These are phyloP conservation scores for Novumbra hubbsi DNA, from an alignment of 2,797 vertebrate species.

Conservation along the genomic window DNA sequence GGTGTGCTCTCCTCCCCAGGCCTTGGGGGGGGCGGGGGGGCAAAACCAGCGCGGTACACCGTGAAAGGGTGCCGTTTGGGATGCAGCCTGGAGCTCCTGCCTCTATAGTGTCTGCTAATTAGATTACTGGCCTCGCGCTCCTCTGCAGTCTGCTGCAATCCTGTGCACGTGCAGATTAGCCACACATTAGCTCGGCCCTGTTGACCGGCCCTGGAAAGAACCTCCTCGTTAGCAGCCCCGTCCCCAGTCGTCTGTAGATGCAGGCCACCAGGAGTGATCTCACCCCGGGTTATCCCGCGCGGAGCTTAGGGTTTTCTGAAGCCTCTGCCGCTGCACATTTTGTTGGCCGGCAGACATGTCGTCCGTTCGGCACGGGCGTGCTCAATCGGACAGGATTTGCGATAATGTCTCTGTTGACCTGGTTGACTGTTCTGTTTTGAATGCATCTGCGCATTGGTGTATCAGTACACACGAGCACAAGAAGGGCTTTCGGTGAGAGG, in stretches of 20 bases:
- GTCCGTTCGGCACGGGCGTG: conserved; percentile 4
- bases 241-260: neutral
- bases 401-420: neutral
- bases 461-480: too few relatives aligned
- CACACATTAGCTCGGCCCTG: conserved; percentile 65
- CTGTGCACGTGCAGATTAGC: conserved; percentile 70
- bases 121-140: conserved; percentile 63
- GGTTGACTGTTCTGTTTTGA: neutral
- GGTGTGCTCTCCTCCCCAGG: neutral
- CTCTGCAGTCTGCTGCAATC: conserved; percentile 47
- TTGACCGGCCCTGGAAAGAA: conserved; percentile 9
- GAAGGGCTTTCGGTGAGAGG: neutral
- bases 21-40: too few relatives aligned
- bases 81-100: neutral
- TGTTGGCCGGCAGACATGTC: neutral
- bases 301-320: neutral
- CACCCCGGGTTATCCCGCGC: neutral
- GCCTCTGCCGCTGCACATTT: neutral
- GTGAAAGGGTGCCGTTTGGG: neutral
- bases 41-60: neutral
- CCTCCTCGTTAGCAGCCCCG: neutral
- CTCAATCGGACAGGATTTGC: neutral
- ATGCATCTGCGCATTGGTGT: neutral
- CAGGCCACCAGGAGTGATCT: neutral
- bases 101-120: conserved; percentile 55